Base-by-base conservation (phyloP, 2,888 invertebrate genomes). In the Peribatodes rhomboidaria region DNA sequence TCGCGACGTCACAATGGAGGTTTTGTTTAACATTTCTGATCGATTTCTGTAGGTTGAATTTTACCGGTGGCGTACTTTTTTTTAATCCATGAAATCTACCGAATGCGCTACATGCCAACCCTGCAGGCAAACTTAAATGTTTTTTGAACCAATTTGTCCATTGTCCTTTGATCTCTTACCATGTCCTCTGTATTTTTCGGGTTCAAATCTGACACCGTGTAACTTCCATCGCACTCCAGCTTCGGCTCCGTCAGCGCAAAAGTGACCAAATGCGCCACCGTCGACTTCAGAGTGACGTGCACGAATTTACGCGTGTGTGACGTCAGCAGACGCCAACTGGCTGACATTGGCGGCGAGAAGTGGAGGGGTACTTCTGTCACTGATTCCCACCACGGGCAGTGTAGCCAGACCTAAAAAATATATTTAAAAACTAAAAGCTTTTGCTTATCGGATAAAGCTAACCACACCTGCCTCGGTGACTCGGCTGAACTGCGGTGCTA, bases 271-370 rank as follows among this genome's bases (percentile, higher is more conserved):
- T 92, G 92, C 1, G 94, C 86, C 22, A 97, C 96, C 6, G 95
- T 94, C 1, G 96, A 96, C 67, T 95, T 95, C 3, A 96, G 94
- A 39, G 95, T 94, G 27, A 98, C 95, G 85, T 98, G 97, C 16
- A 98, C 85, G 79, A 97, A 98, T 89, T 98, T 98, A 73, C 97
- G 94, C n/a, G 95, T 94, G 75, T 96, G 95, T 0, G 97, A 96
- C 0, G 98, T 98, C 67, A 98, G 96, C 13, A 99, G 94, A 57
- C 97, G 95, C 94, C 97, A 97, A 0, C 95, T 94, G 0, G 97
- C 95, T 74, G 95, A 95, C 84, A 99, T 95, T 0, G 98, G 98
- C 0, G 98, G 96, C 9, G 96, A 94, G 89, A 98, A 98, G 79
- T 96, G 95, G 6, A 98, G 90, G 1, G 95, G 94, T 47, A 98